Base-by-base conservation (phyloP, 2,797 vertebrate species). In the Pipistrellus pipistrellus region DNA sequence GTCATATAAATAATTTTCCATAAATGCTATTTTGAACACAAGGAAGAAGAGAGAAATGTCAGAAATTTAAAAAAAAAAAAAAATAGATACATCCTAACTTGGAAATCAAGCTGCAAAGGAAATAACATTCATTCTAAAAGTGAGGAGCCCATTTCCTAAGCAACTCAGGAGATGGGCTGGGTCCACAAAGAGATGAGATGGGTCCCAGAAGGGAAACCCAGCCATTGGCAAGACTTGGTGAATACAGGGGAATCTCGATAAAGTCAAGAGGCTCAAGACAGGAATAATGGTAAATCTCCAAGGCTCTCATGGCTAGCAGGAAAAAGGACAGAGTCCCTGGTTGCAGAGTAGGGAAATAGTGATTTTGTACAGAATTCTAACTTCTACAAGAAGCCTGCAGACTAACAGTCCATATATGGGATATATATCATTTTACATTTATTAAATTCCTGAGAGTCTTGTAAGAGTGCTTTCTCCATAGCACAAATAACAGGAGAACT, bases 1-100 rank as follows among this genome's bases (percentile, higher is more conserved):
- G 77, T 85, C 89, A 91, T 75, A 97, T 77, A 95, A 96, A 96
- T 96, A 96, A 95, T 95, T 97, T 96, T 95, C 88, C 87, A 96
- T 96, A 96, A 96, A 97, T 95, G 77, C 91, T 94, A 78, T 46
- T 94, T 59, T 94, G 91, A 88, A 30, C 62, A 95, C 90, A 85
- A 95, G 25, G 44, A 96, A 82, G 38, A 90, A 91, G 73, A 95
- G n/a, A 93, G n/a, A 95, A 85, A 90, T 97, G 72, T 92, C 88
- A 87, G 81, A 83, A 93, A 93, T 57, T 48, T 53, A 18, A 53
- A 55, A 80, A 95, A 94, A 95, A 51, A 51, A 55, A 80, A 95
- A 94, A 96, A 91, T n/a, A 57, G 93, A 94, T 81, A 85, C 64
- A 85, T 77, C 18, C n/a, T 94, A 25, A 21, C 85, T 88, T 85